Conservation (phyloP, 2,113 vertebrate species). For the Chaenocephalus aceratus region DNA sequence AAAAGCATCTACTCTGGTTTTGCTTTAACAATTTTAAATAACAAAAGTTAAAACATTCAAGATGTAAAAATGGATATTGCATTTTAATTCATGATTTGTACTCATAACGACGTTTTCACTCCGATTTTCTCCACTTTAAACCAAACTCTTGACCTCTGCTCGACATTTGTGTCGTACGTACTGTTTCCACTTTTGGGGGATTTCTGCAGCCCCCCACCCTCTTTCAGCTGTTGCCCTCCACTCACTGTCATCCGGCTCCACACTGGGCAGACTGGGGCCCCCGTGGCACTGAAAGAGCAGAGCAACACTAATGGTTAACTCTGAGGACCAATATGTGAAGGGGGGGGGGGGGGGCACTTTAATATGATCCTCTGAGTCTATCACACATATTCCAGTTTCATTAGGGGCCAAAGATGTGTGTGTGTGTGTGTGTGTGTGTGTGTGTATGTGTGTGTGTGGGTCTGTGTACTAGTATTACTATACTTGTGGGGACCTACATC, state of each 20-base stretch:
- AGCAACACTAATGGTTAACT: conserved; percentile 77
- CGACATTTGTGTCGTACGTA: conserved; percentile 34
- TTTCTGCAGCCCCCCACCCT: conserved; percentile 42
- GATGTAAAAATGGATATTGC: too few species aligned
- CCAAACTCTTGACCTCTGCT: neutral
- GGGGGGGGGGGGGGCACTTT: conserved; percentile 21
- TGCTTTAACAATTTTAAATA: too few species aligned
- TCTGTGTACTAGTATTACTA: too few species aligned
- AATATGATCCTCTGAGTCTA: too few species aligned
- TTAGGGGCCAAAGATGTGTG: too few species aligned
- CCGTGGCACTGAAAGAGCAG: conserved; percentile 71
- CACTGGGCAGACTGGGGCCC: conserved; percentile 66
- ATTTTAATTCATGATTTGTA: too few species aligned
- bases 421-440: too few species aligned
- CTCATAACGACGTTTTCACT: neutral
- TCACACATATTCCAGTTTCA: too few species aligned
- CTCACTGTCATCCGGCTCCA: conserved; percentile 79
- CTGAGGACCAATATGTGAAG: conserved; percentile 62
- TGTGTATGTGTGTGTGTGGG: too few species aligned
- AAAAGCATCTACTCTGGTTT: too few species aligned
- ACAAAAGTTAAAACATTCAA: too few species aligned
- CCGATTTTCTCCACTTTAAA: neutral
- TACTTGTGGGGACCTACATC: too few species aligned
- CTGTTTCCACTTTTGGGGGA: conserved; percentile 64
- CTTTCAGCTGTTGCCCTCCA: conserved; percentile 81